Conservation (phyloP, 2,113 vertebrate genomes). For the Fulica atra region DNA sequence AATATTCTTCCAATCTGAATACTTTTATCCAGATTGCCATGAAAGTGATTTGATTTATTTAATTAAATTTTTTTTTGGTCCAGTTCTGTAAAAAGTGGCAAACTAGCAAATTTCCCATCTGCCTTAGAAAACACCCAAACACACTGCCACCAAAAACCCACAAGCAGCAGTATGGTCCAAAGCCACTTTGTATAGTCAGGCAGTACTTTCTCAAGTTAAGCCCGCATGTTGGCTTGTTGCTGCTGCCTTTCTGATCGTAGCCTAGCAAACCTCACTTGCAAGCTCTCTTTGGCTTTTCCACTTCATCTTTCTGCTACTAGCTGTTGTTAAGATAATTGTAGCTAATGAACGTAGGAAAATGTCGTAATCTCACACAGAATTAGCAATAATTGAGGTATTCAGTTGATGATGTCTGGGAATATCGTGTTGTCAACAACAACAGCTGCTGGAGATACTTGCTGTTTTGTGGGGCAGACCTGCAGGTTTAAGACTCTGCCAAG, state of each 20-base stretch:
- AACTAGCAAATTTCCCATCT: not conserved
- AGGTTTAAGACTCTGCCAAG: not conserved
- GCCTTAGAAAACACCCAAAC: not conserved
- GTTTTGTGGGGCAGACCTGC: not conserved
- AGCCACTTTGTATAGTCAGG: not conserved
- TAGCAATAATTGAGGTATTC: not conserved
- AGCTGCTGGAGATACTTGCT: constrained; percentile 1
- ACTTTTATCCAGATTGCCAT: not conserved
- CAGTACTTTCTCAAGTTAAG: not conserved
- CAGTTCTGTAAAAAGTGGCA: not conserved
- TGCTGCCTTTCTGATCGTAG: not conserved
- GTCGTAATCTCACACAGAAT: not conserved
- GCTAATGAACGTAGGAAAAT: not conserved
- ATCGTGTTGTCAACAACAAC: not conserved
- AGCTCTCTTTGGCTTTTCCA: not conserved
- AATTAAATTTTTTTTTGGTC: not conserved
- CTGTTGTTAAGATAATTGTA: not conserved
- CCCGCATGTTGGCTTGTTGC: not conserved
- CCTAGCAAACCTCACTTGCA: not conserved
- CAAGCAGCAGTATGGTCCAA: not conserved
- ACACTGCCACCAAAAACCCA: not conserved
- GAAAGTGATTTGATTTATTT: not conserved
- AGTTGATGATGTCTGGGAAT: not conserved
- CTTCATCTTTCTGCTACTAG: not conserved
- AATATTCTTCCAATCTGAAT: not conserved